Conservation (phyloP, 2,888 invertebrate genomes). For the Caenorhabditis zanzibari region DNA sequence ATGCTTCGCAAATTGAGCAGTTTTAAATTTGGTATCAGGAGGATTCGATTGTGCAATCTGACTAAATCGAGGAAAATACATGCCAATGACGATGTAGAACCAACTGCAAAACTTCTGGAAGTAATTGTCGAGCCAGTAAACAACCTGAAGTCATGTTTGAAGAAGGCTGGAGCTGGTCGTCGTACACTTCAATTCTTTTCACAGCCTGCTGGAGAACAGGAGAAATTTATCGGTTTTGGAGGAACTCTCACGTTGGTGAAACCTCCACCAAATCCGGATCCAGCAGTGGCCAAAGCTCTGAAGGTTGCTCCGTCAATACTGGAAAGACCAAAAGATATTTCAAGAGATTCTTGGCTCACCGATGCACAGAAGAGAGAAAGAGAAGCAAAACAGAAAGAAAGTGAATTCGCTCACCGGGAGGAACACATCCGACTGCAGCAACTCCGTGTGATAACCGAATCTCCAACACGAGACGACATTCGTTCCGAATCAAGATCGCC, state of each 20-base stretch:
- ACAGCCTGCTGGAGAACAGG: background rate
- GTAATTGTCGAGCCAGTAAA: constrained; percentile 18
- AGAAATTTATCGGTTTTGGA: constrained; percentile 4
- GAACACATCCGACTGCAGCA: background rate
- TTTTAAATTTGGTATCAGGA: constrained; percentile 16
- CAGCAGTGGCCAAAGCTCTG: background rate
- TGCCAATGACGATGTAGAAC: background rate
- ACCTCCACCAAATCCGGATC: background rate
- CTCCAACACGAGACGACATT: background rate
- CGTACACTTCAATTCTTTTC: constrained; percentile 20
- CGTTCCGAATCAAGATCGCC: constrained; percentile 3
- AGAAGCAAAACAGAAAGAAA: background rate
- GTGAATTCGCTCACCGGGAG: background rate
- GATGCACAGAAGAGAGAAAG: background rate
- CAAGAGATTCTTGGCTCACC: background rate
- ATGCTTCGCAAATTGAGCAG: constrained; percentile 17
- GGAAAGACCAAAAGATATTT: background rate
- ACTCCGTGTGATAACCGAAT: background rate
- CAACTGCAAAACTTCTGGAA: background rate
- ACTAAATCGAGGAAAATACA: background rate
- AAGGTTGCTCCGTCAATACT: background rate
- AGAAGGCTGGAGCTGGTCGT: constrained; percentile 1
- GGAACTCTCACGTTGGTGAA: constrained; percentile 8
- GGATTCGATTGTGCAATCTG: background rate
- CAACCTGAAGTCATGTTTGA: constrained; percentile 38